Base-by-base conservation (phyloP, 2,888 invertebrate genomes). In the Plusia festucae region DNA sequence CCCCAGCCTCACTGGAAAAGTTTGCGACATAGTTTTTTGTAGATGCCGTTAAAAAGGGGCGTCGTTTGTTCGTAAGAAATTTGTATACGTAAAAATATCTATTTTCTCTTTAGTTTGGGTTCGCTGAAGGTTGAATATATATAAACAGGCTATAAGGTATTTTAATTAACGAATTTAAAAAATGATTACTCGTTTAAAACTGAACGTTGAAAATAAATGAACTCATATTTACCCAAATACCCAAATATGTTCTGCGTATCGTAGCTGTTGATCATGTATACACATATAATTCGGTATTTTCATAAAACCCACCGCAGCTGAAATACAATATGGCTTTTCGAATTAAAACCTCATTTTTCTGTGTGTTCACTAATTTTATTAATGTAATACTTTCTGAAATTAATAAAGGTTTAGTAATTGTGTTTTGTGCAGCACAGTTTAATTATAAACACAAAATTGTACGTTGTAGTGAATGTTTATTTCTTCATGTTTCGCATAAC, bases 401-500 rank as follows among this genome's bases (percentile, higher is more conserved):
- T 75, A 82, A 83, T 83, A 78, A 69, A 69, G 60, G 74, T 73
- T 73, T 66, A 73, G 69, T 65, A 60, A 65, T 72, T 76, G 76
- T 81, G 79, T 73, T 78, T 67, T 67, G 76, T 77, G 81, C 76
- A 78, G 65, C 52, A 65, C 67, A 61, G 65, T 65, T 70, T 82
- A 82, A 83, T 84, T 82, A 78, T 80, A 54, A 59, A 64, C 55
- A 55, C 52, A 44, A 68, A 58, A 34, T 71, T 54, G 66, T 67
- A 27, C 65, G 32, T 24, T 58, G 69, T 68, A 64, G 60, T 67
- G 54, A 27, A 53, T 65, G 46, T 82, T 88, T 88, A 93, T 86
- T 92, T 93, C 85, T 95, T 94, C 92, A 91, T 93, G 69, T 93
- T 94, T 51, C 93, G 90, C 89, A 95, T 94, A 16, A 95, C 93